Evolutionary conservation across 2,113 vertebrate genomes (phyloP).

Genomic region (Aepyceros melampus): DNA sequence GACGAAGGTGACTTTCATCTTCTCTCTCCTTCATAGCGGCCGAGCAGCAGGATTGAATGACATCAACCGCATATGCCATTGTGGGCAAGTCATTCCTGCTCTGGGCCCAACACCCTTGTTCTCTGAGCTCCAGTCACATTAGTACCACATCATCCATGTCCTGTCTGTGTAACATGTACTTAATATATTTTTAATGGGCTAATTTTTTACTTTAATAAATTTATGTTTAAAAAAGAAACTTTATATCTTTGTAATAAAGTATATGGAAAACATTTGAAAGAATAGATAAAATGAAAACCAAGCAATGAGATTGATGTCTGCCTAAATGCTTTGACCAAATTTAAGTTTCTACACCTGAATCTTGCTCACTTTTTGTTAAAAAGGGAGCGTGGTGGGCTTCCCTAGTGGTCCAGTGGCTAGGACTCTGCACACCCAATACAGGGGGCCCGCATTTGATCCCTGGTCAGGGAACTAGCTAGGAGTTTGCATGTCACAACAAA

Average conservation of each 20-base stretch:
- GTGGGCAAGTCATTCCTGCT: neutral
- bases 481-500: neutral
- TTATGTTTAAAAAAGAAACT: neutral
- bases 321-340: neutral
- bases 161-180: neutral
- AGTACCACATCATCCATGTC: neutral
- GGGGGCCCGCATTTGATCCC: neutral
- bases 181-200: neutral
- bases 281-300: neutral
- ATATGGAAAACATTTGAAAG: neutral
- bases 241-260: neutral
- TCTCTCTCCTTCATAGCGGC: neutral
- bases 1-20: neutral
- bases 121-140: neutral
- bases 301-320: neutral
- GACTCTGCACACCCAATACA: neutral
- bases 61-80: no score
- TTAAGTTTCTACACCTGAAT: neutral
- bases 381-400: neutral
- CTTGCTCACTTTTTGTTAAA: neutral
- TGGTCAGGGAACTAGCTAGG: neutral
- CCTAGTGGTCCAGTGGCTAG: neutral
- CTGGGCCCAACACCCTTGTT: neutral
- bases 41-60: neutral
- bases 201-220: neutral